Evolutionary conservation across 2,797 vertebrate genomes (phyloP).

Genomic region (Sphenodon punctatus): DNA sequence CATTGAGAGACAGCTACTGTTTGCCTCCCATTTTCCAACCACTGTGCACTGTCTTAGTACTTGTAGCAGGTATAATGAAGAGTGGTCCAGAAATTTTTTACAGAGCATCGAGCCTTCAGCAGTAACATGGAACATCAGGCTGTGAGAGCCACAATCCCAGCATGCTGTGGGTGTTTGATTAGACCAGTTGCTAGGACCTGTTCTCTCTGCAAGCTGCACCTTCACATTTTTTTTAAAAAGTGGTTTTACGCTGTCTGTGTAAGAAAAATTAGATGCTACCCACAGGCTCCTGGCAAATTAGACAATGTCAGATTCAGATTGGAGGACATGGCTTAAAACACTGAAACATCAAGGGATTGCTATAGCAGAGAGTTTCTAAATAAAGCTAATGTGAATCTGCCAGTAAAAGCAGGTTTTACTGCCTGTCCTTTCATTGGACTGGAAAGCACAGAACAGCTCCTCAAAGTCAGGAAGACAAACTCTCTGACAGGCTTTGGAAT

Average conservation of each 20-base stretch:
- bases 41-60: too few relatives aligned
- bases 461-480: slow-evolving; percentile 21
- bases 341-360: not conserved
- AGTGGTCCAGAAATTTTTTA: not conserved
- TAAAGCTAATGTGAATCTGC: too few relatives aligned
- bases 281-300: not conserved
- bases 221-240: not conserved
- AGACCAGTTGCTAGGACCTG: not conserved
- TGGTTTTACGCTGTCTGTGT: not conserved
- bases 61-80: not conserved
- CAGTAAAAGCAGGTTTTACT: not conserved
- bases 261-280: not conserved
- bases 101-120: not conserved
- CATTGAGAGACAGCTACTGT: too few relatives aligned
- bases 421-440: not conserved
- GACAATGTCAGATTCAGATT: not conserved
- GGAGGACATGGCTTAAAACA: not conserved
- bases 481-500: slow-evolving; percentile 36
- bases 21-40: too few relatives aligned
- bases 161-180: not conserved
- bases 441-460: not conserved
- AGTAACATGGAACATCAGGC: not conserved
- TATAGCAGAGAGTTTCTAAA: too few relatives aligned
- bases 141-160: not conserved
- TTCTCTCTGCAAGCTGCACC: not conserved